Percentiles rank a stretch among this genome's conserved stretches.
Evolutionary conservation across 1,140 invertebrate genomes (phyloP).

Genomic region (Meteorus sp.): DNA sequence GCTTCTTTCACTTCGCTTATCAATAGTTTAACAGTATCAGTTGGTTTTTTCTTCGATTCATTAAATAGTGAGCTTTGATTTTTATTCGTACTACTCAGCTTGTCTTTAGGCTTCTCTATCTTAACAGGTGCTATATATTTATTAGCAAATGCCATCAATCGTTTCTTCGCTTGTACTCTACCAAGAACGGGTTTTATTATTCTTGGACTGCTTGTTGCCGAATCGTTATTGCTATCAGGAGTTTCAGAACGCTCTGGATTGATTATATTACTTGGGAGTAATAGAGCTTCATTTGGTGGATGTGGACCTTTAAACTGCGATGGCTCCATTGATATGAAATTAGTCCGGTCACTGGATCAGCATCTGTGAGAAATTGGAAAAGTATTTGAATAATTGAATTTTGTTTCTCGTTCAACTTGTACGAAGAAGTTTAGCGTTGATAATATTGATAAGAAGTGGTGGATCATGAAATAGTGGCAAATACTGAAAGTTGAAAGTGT

Average conservation of each 20-base stretch:
- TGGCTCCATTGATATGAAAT: constrained; percentile 11
- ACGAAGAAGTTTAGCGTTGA: no score
- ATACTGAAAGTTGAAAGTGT: no score
- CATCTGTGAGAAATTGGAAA: neutral
- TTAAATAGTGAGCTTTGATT: constrained; percentile 8
- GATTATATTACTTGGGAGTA: neutral
- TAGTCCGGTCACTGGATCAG: neutral
- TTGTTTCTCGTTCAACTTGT: neutral
- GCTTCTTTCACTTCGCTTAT: constrained; percentile 25
- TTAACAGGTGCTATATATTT: constrained; percentile 47
- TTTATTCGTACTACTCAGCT: constrained; percentile 12
- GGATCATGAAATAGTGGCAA: no score
- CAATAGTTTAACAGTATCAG: constrained; percentile 27
- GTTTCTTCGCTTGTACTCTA: constrained; percentile 55
- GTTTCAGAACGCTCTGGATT: constrained; percentile 16
- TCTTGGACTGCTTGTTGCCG: constrained; percentile 30
- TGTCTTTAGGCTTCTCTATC: constrained; percentile 25
- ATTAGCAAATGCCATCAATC: constrained; percentile 57
- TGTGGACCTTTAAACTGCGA: neutral
- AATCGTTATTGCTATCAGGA: constrained; percentile 23
- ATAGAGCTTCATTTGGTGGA: neutral
- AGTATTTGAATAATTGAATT: neutral
- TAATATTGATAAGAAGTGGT: no score
- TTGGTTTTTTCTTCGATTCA: constrained; percentile 26
- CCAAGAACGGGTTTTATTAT: constrained; percentile 53